Conservation (phyloP, 2,797 vertebrate species). For the Antennarius maculatus region DNA sequence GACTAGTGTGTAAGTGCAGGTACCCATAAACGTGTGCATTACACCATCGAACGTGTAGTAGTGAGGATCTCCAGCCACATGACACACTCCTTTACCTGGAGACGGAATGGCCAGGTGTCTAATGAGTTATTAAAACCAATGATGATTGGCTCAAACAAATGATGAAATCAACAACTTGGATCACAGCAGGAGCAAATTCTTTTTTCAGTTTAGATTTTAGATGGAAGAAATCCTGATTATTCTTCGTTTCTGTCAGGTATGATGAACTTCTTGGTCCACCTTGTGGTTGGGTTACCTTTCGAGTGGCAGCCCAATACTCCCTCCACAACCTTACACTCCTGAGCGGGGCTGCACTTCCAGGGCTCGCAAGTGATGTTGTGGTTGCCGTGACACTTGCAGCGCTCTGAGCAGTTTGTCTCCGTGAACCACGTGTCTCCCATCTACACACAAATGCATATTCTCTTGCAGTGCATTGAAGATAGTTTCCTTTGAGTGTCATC, state of each 20-base stretch:
- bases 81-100: constrained; percentile 83
- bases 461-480: not conserved
- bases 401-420: constrained; percentile 79
- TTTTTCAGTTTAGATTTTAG: not conserved
- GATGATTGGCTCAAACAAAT: not conserved
- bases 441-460: constrained; percentile 58
- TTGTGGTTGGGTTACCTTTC: constrained; percentile 69
- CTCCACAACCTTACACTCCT: constrained; percentile 85
- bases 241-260: not conserved
- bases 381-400: constrained; percentile 81
- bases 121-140: not conserved
- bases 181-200: not conserved
- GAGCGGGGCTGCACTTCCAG: constrained; percentile 86
- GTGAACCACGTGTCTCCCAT: constrained; percentile 87
- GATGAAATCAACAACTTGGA: too few relatives aligned
- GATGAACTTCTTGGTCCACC: fast-evolving
- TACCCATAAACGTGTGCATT: constrained; percentile 84
- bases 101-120: not conserved
- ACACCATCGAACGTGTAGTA: constrained; percentile 86
- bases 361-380: constrained; percentile 76
- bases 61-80: constrained; percentile 82
- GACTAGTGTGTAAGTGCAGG: constrained; percentile 85
- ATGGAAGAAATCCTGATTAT: too few relatives aligned
- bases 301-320: constrained; percentile 88
- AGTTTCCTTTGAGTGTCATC: not conserved